Conservation (phyloP, 30 jellyfish, hydroid and myxozoan species). For the Catostylus mosaicus region DNA sequence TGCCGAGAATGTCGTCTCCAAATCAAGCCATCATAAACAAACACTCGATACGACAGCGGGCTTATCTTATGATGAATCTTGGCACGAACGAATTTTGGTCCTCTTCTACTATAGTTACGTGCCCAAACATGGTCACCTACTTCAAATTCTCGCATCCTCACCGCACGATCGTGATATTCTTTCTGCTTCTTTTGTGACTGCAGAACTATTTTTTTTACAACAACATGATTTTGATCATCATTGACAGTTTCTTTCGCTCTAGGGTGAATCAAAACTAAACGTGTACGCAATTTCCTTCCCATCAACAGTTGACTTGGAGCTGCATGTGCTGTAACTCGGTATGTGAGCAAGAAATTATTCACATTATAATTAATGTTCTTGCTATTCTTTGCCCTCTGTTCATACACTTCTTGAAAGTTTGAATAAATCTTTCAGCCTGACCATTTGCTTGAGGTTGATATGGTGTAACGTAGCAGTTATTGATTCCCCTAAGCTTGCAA, state of each 20-base stretch:
- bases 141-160: slow-evolving; percentile 40
- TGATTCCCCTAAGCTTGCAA: slow-evolving; percentile 70
- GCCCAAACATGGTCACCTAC: slow-evolving; percentile 62
- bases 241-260: slow-evolving; percentile 16
- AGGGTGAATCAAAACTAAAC: slow-evolving; percentile 42
- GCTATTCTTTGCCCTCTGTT: slow-evolving; percentile 58
- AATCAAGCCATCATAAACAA: slow-evolving; percentile 30
- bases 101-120: slow-evolving; percentile 31
- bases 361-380: slow-evolving; percentile 42
- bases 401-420: slow-evolving; percentile 56
- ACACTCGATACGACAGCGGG: slow-evolving; percentile 37
- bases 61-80: slow-evolving; percentile 31
- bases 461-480: slow-evolving; percentile 66
- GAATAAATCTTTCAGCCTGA: slow-evolving; percentile 57
- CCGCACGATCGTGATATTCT: slow-evolving; percentile 43
- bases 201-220: slow-evolving; percentile 31
- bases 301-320: slow-evolving; percentile 48
- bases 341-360: slow-evolving; percentile 47
- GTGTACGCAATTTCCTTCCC: slow-evolving; percentile 25
- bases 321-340: slow-evolving; percentile 52
- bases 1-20: slow-evolving; percentile 51
- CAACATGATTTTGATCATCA: slow-evolving; percentile 25
- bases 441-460: slow-evolving; percentile 64
- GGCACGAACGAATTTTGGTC: slow-evolving; percentile 61
- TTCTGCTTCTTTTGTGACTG: slow-evolving; percentile 51